A percentile compares a stretch with the other conserved stretches of the same genome.
Conservation (phyloP, 2,113 vertebrate species). For the Trematocara nigrifrons region DNA sequence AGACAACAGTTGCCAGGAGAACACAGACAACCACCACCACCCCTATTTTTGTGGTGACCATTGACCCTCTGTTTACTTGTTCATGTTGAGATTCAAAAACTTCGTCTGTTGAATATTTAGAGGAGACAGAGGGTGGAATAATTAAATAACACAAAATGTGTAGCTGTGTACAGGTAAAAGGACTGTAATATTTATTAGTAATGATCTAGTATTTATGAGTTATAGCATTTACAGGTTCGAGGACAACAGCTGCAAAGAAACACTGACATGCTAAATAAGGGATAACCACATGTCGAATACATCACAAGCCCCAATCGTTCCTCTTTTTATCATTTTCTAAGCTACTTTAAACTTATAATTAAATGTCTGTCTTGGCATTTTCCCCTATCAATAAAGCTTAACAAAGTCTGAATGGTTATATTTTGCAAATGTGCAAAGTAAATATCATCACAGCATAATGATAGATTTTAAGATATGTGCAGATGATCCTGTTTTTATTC, state of each 20-base stretch:
- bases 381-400: accelerated
- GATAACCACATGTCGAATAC: accelerated
- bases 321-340: accelerated
- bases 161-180: accelerated
- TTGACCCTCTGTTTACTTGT: neutral
- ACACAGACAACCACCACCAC: neutral
- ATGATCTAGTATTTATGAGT: neutral
- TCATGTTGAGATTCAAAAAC: neutral
- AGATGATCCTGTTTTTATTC: neutral
- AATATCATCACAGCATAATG: neutral
- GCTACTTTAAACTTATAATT: accelerated
- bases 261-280: neutral
- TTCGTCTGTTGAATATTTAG: neutral
- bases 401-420: neutral
- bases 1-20: neutral
- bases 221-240: accelerated
- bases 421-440: accelerated
- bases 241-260: neutral
- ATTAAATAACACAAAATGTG: neutral
- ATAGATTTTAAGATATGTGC: neutral
- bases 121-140: accelerated
- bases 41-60: neutral
- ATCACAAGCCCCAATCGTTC: accelerated
- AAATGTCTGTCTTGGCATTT: neutral
- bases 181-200: neutral